Evolutionary conservation across 2,888 invertebrate species (phyloP).

Genomic region (Athripsodes cinereus): DNA sequence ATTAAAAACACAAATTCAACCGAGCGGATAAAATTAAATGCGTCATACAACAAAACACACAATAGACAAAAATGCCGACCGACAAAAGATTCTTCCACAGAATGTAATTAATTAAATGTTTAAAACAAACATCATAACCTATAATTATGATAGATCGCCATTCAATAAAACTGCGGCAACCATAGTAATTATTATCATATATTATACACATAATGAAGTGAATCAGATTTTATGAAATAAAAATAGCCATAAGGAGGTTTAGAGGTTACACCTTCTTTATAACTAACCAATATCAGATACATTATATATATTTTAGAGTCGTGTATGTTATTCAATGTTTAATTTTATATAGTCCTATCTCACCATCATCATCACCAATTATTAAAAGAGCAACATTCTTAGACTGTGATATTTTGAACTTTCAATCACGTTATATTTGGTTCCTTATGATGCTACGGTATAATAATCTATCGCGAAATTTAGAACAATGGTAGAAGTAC

Average conservation of each 20-base stretch:
- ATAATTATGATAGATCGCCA: constrained; percentile 13
- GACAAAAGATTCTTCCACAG: background rate
- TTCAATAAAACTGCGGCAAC: constrained; percentile 1
- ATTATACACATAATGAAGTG: background rate
- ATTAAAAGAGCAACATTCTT: no score
- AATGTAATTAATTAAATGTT: constrained; percentile 2
- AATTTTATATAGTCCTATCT: background rate
- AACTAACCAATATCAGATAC: no score
- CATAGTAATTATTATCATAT: background rate
- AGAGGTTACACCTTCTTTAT: background rate
- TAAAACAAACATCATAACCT: constrained; percentile 13
- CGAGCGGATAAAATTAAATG: background rate
- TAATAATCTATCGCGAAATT: no score
- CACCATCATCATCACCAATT: no score
- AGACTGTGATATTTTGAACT: no score
- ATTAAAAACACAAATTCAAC: background rate
- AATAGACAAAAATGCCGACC: background rate
- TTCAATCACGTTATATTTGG: no score
- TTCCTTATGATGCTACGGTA: no score
- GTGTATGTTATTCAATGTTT: background rate
- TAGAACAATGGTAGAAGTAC: no score
- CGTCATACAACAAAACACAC: background rate
- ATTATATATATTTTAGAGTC: no score
- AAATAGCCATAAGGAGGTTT: background rate
- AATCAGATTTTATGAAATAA: background rate